Evolutionary conservation across 2,888 invertebrate species (phyloP).

Genomic region (Marronus borbonicus): DNA sequence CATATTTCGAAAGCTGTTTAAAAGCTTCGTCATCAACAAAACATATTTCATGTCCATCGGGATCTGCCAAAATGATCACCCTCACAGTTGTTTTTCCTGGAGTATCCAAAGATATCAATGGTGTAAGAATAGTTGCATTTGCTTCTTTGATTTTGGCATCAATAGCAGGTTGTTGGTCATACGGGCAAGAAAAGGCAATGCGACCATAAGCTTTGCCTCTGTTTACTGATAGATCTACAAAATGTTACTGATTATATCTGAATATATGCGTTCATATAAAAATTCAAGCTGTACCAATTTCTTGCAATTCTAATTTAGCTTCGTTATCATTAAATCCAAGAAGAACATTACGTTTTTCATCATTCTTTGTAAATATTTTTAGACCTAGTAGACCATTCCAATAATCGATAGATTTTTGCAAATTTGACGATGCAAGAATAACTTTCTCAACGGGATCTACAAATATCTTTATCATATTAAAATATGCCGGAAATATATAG

Average conservation of each 20-base stretch:
- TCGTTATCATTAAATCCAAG: conserved; percentile 83
- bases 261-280: neutral
- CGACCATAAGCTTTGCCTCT: conserved; percentile 94
- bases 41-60: conserved; percentile 98
- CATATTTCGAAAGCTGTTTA: conserved; percentile 87
- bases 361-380: conserved; percentile 76
- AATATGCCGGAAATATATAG: neutral
- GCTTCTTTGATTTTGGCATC: conserved; percentile 81
- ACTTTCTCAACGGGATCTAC: conserved; percentile 88
- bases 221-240: conserved; percentile 78
- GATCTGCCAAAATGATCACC: conserved; percentile 97
- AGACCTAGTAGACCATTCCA: conserved; percentile 88
- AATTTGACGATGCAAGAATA: conserved; percentile 83
- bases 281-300: conserved; percentile 75
- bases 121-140: conserved; percentile 86
- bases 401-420: conserved; percentile 84
- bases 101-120: conserved; percentile 93
- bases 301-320: conserved; percentile 83
- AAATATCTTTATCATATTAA: conserved; percentile 1
- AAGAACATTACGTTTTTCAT: conserved; percentile 74
- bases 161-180: conserved; percentile 82
- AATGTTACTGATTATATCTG: neutral
- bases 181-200: conserved; percentile 94
- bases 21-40: conserved; percentile 98
- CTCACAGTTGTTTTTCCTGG: conserved; percentile 97